Percentiles rank a stretch among this genome's conserved stretches.
These are phyloP conservation scores for Rissa tridactyla DNA, from an alignment of 2,113 vertebrate genomes.

Conservation along the genomic window DNA sequence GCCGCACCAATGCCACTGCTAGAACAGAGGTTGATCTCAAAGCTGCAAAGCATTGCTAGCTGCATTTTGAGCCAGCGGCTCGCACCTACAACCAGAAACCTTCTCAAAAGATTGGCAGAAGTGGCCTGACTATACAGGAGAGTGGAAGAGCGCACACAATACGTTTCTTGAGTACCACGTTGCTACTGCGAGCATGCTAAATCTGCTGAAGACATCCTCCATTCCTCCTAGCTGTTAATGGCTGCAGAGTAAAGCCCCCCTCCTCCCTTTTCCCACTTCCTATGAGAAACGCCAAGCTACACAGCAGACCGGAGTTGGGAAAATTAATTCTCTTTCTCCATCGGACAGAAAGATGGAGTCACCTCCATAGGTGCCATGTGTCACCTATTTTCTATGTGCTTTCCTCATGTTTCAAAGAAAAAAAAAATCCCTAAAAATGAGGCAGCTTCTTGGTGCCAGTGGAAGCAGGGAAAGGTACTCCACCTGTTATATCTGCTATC, in stretches of 20 bases:
- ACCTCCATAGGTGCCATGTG: neutral
- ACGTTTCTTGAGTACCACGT: neutral
- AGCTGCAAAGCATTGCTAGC: conserved; percentile 60
- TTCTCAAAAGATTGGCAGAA: neutral
- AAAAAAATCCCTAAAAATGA: neutral
- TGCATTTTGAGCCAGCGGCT: neutral
- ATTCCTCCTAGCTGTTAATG: neutral
- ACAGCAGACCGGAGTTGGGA: neutral
- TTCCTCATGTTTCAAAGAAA: neutral
- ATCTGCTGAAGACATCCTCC: neutral
- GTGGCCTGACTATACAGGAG: neutral
- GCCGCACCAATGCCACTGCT: neutral
- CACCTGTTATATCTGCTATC: neutral
- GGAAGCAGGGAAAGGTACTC: neutral
- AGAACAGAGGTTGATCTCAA: conserved; percentile 19
- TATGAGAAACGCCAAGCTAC: neutral
- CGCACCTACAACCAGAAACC: neutral
- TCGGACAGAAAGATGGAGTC: neutral
- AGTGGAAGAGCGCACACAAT: neutral
- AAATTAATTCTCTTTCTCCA: neutral
- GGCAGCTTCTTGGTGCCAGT: neutral
- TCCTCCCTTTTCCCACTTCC: neutral
- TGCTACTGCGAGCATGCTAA: conserved; percentile 15
- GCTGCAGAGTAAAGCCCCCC: neutral
- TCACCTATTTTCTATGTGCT: neutral